phyloP scores from a whole-genome alignment of 53 echinoderm and acorn worm genomes.

The Paracentrotus lividus region DNA sequence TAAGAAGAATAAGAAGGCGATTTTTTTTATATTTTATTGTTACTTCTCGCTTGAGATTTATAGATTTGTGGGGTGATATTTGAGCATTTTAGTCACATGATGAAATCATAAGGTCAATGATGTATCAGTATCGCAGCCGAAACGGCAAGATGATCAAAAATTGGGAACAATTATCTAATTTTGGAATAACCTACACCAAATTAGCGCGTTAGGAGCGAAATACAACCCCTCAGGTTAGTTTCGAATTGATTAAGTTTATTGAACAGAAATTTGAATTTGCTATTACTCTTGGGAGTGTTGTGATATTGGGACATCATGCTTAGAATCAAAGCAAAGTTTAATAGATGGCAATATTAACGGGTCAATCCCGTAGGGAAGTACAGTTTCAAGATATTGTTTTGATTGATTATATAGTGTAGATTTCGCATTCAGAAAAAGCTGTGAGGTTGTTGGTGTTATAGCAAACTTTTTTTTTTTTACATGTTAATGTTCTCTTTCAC shows the following conservation, averaged over 20 bases:
- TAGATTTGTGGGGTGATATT: conserved; percentile 2
- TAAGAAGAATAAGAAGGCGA: not conserved
- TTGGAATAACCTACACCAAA: conserved; percentile 59
- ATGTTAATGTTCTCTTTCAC: not conserved
- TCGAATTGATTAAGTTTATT: conserved; percentile 49
- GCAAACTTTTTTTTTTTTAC: too few species aligned
- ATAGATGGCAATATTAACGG: conserved; percentile 28
- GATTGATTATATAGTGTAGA: conserved; percentile 49
- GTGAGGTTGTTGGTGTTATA: not conserved
- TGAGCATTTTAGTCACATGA: not conserved
- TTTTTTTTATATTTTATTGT: not conserved
- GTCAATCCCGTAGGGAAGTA: not conserved
- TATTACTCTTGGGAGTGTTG: conserved; percentile 40
- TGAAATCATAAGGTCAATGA: conserved; percentile 23
- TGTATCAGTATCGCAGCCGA: not conserved
- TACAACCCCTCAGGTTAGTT: conserved; percentile 4
- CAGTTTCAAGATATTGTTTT: conserved; percentile 30
- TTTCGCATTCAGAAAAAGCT: not conserved
- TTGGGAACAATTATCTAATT: conserved; percentile 56
- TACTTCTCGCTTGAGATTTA: not conserved
- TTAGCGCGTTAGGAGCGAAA: conserved; percentile 5
- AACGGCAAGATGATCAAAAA: conserved; percentile 49
- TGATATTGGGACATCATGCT: conserved; percentile 31
- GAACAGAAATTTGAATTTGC: conserved; percentile 43
- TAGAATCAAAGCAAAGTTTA: conserved; percentile 12